Evolutionary conservation across 2,797 vertebrate genomes (phyloP).

Genomic region (Glyptemys insculpta): DNA sequence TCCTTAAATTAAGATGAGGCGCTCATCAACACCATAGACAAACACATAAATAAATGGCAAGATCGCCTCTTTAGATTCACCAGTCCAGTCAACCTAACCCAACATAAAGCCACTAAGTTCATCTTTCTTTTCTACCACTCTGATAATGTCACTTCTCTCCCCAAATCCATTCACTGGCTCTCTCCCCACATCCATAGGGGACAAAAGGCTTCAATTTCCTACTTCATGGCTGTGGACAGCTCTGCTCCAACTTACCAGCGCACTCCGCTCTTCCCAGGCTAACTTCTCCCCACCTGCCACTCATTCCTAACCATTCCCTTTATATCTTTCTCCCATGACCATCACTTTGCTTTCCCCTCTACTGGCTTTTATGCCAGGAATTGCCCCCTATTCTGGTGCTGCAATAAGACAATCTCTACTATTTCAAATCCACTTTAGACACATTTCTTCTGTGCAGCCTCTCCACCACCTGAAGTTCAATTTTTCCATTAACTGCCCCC

Average conservation of each 20-base stretch:
- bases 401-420: background rate
- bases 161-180: background rate
- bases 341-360: background rate
- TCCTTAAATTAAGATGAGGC: background rate
- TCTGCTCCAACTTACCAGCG: background rate
- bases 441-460: background rate
- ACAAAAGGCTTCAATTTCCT: no score
- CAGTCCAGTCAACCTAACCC: background rate
- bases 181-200: background rate
- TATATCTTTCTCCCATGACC: background rate
- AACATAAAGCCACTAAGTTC: background rate
- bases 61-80: background rate
- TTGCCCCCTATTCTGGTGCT: background rate
- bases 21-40: background rate
- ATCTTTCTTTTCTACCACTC: background rate
- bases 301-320: background rate
- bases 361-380: background rate
- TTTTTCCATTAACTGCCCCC: background rate
- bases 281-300: background rate
- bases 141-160: background rate
- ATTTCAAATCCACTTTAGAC: background rate
- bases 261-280: background rate
- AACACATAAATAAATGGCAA: background rate
- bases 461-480: background rate
- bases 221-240: background rate